A percentile compares a stretch with the other conserved stretches of the same genome.
phyloP scores from a whole-genome alignment of 2,888 invertebrate genomes.

The Bimastos eiseni region DNA sequence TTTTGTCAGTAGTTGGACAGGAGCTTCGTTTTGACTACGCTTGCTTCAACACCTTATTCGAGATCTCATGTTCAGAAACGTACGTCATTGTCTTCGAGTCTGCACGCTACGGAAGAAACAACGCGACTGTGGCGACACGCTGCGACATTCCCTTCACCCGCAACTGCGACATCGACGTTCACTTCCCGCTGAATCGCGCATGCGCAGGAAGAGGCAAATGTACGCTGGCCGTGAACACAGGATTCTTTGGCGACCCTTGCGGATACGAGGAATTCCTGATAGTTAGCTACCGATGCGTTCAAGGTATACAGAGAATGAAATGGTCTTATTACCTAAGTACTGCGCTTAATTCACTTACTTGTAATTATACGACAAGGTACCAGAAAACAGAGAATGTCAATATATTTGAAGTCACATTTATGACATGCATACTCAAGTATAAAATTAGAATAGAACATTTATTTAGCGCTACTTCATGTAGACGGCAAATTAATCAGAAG shows the following conservation, averaged over 20 bases:
- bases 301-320: slow-evolving; percentile 36
- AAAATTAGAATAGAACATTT: too few species aligned
- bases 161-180: slow-evolving; percentile 44
- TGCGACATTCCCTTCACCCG: slow-evolving; percentile 38
- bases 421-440: too few species aligned
- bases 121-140: slow-evolving; percentile 39
- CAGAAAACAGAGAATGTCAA: too few species aligned
- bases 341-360: too few species aligned
- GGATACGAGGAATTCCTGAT: slow-evolving; percentile 45
- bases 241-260: slow-evolving; percentile 44
- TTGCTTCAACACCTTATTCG: slow-evolving; percentile 20
- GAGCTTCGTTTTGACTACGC: slow-evolving; percentile 28
- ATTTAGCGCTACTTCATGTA: too few species aligned
- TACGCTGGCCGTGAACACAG: slow-evolving; percentile 42
- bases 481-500: too few species aligned
- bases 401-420: neutral
- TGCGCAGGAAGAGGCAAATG: slow-evolving; percentile 43
- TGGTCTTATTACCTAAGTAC: too few species aligned
- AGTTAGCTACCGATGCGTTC: slow-evolving; percentile 44
- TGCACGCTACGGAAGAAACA: slow-evolving; percentile 41
- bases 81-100: slow-evolving; percentile 23
- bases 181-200: slow-evolving; percentile 41
- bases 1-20: neutral
- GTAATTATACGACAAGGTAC: too few species aligned
- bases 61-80: neutral